Evolutionary conservation across 2,113 vertebrate genomes (phyloP), one percentile per base, ranked within the genome.

Genomic region (Poicephalus gulielmi): DNA sequence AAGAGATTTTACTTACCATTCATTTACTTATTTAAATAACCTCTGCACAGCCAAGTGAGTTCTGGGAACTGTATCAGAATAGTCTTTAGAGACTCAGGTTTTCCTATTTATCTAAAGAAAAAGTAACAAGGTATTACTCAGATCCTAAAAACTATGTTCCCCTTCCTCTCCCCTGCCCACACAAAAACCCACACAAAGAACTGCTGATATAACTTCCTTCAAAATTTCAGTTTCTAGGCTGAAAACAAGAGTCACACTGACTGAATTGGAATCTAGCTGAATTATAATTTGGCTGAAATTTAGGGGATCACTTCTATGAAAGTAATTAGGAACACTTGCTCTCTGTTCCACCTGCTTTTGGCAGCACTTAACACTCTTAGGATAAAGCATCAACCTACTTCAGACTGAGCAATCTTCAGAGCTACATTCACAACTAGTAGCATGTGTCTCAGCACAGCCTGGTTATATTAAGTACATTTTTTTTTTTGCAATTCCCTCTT

Each of bases 11-110:
- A 78, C 28, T 87, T 89, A 52, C 25, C 7, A 37, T 89, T 84
- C 7, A 84, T 84, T 89, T 84, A 85, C 73, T 88, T 85, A 84
- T 86, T 86, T 87, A 91, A 94, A 84, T 92, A 71, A 59, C 37
- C 75, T 86, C 69, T 94, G 49, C 25, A 91, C 91, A n/a, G 50
- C 37, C 71, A 89, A 71, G 19, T 84, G 66, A 78, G 55, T 82
- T 92, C 87, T 78, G 28, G 53, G 60, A 95, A 94, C 49, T 44
- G 14, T 75, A 95, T 44, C 83, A 92, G 80, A 44, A 14, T 44
- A 11, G 5, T 73, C 22, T 7, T 43, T 67, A 59, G 60, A 91
- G 27, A 67, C 17, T 25, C 11, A 83, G 44, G 12, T 67, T 66
- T 16, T 75, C 23, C 12, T 74, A 16, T 44, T 84, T 53, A 43